A percentile compares a stretch with the other conserved stretches of the same genome.
phyloP scores from a whole-genome alignment of 2,113 vertebrate genomes.

The Cettia cetti region DNA sequence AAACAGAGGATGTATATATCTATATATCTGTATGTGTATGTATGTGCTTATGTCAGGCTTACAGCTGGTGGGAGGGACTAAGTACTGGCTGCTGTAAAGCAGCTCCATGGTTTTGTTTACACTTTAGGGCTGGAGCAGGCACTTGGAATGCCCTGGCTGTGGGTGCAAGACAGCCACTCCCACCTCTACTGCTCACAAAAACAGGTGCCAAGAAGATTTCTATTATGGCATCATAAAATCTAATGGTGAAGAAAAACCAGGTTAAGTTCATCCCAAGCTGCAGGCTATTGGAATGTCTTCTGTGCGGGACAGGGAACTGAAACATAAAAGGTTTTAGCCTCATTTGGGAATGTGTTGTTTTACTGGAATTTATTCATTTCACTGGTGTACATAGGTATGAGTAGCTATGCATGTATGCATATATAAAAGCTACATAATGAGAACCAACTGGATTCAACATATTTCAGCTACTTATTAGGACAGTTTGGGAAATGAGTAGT shows the following conservation, averaged over 20 bases:
- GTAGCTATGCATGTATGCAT: not conserved
- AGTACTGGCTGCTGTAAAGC: not conserved
- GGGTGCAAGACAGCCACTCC: not conserved
- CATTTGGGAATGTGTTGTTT: not conserved
- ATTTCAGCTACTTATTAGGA: not conserved
- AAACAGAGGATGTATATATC: not conserved
- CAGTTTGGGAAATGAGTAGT: not conserved
- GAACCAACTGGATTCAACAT: not conserved
- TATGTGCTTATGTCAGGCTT: not conserved
- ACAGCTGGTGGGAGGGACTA: not conserved
- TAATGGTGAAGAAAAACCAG: not conserved
- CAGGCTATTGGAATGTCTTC: not conserved
- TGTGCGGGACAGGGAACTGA: not conserved
- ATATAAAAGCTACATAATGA: not conserved
- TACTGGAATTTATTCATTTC: not conserved
- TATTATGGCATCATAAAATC: not conserved
- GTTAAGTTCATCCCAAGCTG: not conserved
- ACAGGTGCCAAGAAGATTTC: not conserved
- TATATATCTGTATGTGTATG: rapidly evolving
- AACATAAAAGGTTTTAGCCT: not conserved
- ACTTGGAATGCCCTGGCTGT: not conserved
- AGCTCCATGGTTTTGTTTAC: not conserved
- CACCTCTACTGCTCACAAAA: not conserved
- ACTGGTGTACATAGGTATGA: not conserved
- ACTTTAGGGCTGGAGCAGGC: not conserved